Evolutionary conservation across 2,888 invertebrate species (phyloP), one percentile per base, ranked within the genome.

Genomic region (Ligdia adustata): DNA sequence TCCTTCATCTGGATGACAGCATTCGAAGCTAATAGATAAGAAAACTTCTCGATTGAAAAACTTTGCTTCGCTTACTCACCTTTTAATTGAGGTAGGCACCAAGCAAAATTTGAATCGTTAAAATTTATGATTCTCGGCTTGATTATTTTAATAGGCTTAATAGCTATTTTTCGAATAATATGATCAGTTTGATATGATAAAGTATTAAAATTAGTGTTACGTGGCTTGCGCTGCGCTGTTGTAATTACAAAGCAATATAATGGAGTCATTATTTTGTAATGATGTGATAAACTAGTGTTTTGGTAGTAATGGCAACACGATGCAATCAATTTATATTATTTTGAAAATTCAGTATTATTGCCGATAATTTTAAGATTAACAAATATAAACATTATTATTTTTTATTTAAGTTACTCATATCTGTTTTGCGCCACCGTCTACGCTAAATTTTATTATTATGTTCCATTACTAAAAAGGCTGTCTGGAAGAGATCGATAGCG

Each of bases 1-100:
- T 69, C 47, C 65, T 71, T 72, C 64, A 70, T 66, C 61, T 52
- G 63, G 64, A 64, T 68, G 68, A 70, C 62, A 66, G 69, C 57
- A 69, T 58, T 64, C 61, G 63, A 55, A 54, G 55, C 66, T 73
- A 74, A 79, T 77, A 77, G 72, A 78, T 76, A 72, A 64, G 62
- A 60, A 69, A 76, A 77, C 66, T 78, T 78, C 60, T 65, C 71
- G 62, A 78, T 78, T 78, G 75, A 75, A 57, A 55, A 57, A 60
- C 53, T 60, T 59, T 41, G 32, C 26, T 34, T 59, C 43, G 32
- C 26, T 34, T n/a, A 33, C 51, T 53, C 53, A 58, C 58, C 53
- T 58, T 55, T 47, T 53, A 58, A 58, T 58, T 58, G 55, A 39
- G 7, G 50, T 32, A 34, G 2, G 4, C 1, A 14, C 39, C 46